Percentiles rank a stretch among this genome's conserved stretches.
phyloP scores from a whole-genome alignment of 2,113 vertebrate genomes.

The Alaudala cheleensis region DNA sequence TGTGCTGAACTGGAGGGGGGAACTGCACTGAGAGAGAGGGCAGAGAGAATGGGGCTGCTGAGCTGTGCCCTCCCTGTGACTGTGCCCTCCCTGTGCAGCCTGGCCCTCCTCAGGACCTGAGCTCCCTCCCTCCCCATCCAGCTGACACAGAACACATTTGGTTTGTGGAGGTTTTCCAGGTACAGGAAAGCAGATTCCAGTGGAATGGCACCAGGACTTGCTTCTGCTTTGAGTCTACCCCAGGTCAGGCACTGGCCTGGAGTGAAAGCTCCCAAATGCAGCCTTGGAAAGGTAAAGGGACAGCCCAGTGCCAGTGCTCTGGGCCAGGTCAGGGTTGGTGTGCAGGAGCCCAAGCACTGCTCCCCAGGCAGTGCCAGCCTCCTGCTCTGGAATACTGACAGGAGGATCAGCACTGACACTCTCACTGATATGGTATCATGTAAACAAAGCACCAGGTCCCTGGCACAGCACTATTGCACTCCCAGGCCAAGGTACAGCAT shows the following conservation, averaged over 20 bases:
- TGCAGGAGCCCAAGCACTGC: neutral
- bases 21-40: neutral
- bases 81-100: neutral
- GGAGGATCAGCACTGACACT: neutral
- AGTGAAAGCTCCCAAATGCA: neutral
- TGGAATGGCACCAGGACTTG: rapidly evolving
- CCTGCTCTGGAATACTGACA: neutral
- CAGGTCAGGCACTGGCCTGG: neutral
- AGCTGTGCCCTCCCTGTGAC: neutral
- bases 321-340: neutral
- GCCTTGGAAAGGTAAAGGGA: neutral
- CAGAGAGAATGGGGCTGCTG: neutral
- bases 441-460: neutral
- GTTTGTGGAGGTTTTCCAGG: neutral
- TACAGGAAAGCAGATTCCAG: neutral
- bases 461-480: slow-evolving; percentile 51
- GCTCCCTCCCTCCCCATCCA: neutral
- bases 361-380: neutral
- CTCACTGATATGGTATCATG: neutral
- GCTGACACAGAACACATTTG: neutral
- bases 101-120: neutral
- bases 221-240: neutral
- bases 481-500: neutral
- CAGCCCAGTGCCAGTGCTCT: neutral
- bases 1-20: neutral